Evolutionary conservation across 2,113 vertebrate species (phyloP).

Genomic region (Osmerus eperlanus): DNA sequence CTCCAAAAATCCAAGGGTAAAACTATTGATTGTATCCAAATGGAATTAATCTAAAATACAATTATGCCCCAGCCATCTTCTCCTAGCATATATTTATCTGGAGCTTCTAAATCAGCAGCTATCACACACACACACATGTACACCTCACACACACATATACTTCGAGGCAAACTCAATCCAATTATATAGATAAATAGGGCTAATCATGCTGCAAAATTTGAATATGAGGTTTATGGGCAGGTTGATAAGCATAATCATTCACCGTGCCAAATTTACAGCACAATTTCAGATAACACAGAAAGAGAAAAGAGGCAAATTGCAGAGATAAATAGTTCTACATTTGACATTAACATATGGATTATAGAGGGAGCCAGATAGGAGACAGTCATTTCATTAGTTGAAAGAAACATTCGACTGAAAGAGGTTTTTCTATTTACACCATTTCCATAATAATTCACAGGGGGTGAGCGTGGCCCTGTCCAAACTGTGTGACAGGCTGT

Average conservation of each 20-base stretch:
- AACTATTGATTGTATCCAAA: conserved; percentile 74
- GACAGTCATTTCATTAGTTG: conserved; percentile 72
- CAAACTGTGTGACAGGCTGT: conserved; percentile 44
- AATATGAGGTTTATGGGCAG: conserved; percentile 71
- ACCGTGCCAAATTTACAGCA: conserved; percentile 70
- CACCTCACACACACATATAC: conserved; percentile 47
- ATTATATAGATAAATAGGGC: conserved; percentile 81
- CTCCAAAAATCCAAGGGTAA: conserved; percentile 56
- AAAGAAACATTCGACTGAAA: conserved; percentile 72
- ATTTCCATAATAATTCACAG: conserved; percentile 62
- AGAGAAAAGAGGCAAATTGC: conserved; percentile 62
- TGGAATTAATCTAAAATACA: conserved; percentile 67
- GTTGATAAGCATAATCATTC: conserved; percentile 76
- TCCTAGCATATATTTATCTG: conserved; percentile 54
- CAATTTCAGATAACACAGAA: conserved; percentile 77
- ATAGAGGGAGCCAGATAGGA: conserved; percentile 68
- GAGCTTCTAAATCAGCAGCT: conserved; percentile 57
- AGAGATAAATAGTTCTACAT: conserved; percentile 70
- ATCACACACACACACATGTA: conserved; percentile 9
- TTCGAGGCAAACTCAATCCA: conserved; percentile 71
- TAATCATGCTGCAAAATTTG: conserved; percentile 77
- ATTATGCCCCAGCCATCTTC: conserved; percentile 55
- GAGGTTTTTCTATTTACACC: conserved; percentile 57
- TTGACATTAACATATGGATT: conserved; percentile 75
- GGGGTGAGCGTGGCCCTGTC: conserved; percentile 29